Percentiles rank a stretch among this genome's conserved stretches.
Evolutionary conservation across 2,888 invertebrate species (phyloP).

Genomic region (Flexamia atlantica): DNA sequence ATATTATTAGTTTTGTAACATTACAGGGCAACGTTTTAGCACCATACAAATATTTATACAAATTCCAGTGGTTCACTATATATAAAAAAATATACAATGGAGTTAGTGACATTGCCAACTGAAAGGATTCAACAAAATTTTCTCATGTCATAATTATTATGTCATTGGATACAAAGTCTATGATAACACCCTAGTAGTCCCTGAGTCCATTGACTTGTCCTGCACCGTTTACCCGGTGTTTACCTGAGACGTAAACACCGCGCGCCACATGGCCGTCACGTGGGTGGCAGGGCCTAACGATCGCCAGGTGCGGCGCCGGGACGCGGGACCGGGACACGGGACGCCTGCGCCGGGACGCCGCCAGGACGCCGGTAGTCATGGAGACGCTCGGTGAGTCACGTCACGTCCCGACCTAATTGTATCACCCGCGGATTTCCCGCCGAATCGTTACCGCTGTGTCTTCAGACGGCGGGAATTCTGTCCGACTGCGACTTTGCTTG

Average conservation of each 20-base stretch:
- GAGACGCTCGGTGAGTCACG: conserved; percentile 48
- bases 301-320: conserved; percentile 16
- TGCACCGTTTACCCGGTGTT: neutral
- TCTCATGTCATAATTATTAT: no score
- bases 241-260: neutral
- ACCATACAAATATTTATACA: no score
- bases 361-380: conserved; percentile 31
- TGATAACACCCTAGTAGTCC: no score
- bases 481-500: neutral
- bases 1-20: no score
- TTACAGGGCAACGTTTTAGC: no score
- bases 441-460: conserved; percentile 43
- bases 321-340: neutral
- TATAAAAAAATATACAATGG: no score
- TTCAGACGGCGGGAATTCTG: neutral
- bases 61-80: no score
- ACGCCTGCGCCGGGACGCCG: conserved; percentile 9
- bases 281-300: neutral
- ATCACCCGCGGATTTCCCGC: conserved; percentile 55
- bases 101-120: no score
- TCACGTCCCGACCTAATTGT: conserved; percentile 56
- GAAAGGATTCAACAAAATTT: no score
- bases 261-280: neutral
- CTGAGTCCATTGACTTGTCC: neutral
- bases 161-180: no score